A percentile compares a stretch with the other conserved stretches of the same genome.
Evolutionary conservation across 1,140 invertebrate genomes (phyloP).

Genomic region (Conus betulinus): DNA sequence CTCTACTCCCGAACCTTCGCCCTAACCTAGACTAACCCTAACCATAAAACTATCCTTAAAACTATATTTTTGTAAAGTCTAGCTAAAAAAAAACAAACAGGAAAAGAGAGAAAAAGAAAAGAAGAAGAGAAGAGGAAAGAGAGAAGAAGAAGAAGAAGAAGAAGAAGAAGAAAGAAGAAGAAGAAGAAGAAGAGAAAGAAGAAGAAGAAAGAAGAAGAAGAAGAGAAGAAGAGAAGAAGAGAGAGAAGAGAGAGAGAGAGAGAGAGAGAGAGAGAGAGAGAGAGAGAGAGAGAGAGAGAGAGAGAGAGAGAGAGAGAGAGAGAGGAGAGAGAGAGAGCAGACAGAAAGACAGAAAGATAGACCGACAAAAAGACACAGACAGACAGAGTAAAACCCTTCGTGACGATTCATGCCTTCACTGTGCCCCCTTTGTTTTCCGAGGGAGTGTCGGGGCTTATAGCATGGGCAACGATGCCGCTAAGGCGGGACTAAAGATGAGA

Average conservation of each 20-base stretch:
- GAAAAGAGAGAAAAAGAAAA: neutral
- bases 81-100: neutral
- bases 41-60: too few relatives aligned
- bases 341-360: neutral
- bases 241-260: conserved; percentile 15
- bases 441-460: too few relatives aligned
- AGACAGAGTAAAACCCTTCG: too few relatives aligned
- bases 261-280: neutral
- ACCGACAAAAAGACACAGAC: too few relatives aligned
- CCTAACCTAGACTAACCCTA: too few relatives aligned
- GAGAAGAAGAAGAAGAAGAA: neutral
- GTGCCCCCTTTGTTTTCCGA: too few relatives aligned
- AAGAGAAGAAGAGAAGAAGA: neutral
- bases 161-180: neutral
- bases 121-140: neutral
- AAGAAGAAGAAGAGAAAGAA: neutral
- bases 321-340: neutral
- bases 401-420: too few relatives aligned
- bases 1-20: too few relatives aligned
- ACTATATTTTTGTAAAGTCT: too few relatives aligned
- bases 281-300: neutral
- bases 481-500: too few relatives aligned
- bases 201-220: neutral
- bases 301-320: neutral
- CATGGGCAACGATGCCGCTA: too few relatives aligned